Conservation (phyloP, 1,140 invertebrate species). For the Lysiphlebus fabarum region DNA sequence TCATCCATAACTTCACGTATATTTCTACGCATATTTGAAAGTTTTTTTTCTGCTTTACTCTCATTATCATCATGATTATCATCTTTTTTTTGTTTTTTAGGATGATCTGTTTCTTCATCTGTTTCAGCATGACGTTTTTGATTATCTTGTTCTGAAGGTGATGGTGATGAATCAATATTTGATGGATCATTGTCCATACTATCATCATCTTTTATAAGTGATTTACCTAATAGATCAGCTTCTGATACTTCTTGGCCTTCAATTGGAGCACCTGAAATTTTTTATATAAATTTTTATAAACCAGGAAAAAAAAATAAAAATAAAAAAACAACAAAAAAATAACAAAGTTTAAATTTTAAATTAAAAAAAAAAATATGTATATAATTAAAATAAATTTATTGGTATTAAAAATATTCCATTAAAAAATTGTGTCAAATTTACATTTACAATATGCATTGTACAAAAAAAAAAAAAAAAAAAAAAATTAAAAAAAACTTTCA, state of each 20-base stretch:
- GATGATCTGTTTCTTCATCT: conserved; percentile 36
- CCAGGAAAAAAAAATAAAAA: conserved; percentile 4
- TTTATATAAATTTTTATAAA: background rate
- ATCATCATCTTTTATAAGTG: conserved; percentile 46
- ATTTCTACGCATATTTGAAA: conserved; percentile 73
- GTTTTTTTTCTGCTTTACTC: conserved; percentile 60
- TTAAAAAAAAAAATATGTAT: too few species aligned
- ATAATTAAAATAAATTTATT: background rate
- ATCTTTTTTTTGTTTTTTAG: conserved; percentile 45
- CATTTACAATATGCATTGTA: too few species aligned
- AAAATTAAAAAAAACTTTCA: background rate
- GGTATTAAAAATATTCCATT: too few species aligned
- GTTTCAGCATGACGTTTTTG: conserved; percentile 42
- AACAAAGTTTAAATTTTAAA: background rate
- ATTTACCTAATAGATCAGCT: conserved; percentile 47
- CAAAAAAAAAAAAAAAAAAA: background rate
- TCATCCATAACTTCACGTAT: conserved; percentile 91
- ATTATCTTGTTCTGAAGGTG: conserved; percentile 25
- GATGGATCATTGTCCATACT: conserved; percentile 42
- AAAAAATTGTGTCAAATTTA: too few species aligned
- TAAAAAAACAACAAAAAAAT: too few species aligned
- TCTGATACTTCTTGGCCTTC: conserved; percentile 52
- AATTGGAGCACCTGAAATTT: conserved; percentile 41
- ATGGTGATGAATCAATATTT: conserved; percentile 34
- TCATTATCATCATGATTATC: conserved; percentile 46